A percentile compares a stretch with the other conserved stretches of the same genome.
phyloP scores from a whole-genome alignment of 2,888 invertebrate genomes.

The Sthenelais limicola region DNA sequence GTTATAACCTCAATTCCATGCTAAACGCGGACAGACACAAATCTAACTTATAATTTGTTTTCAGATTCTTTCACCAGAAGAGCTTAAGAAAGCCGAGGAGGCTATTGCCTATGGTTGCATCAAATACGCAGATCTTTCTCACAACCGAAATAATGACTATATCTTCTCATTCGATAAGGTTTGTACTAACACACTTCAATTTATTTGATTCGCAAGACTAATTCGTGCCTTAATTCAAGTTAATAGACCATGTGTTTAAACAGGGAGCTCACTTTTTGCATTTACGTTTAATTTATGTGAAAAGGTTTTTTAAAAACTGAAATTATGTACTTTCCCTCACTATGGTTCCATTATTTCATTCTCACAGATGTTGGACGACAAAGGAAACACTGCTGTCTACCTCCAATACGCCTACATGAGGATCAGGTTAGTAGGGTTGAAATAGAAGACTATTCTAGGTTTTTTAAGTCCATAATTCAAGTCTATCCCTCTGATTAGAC shows the following conservation, averaged over 20 bases:
- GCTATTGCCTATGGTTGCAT: constrained; percentile 98
- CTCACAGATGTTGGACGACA: constrained; percentile 92
- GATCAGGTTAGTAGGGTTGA: constrained; percentile 80
- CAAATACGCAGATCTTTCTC: constrained; percentile 96
- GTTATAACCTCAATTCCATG: no score
- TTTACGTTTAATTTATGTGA: no score
- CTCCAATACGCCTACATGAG: constrained; percentile 94
- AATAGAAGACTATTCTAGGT: no score
- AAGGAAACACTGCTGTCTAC: constrained; percentile 99
- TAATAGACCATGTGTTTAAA: no score
- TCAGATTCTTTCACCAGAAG: constrained; percentile 82
- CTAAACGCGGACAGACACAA: no score
- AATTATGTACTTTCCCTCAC: background rate
- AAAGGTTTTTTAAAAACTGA: background rate
- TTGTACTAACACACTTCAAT: no score
- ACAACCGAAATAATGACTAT: constrained; percentile 94
- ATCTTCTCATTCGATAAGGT: constrained; percentile 97
- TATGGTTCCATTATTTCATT: background rate
- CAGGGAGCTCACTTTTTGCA: no score
- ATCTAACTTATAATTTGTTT: no score
- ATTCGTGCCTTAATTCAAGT: no score
- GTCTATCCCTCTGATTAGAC: no score
- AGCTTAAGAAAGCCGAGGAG: constrained; percentile 87
- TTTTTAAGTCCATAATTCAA: no score
- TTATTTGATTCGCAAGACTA: no score